Base-by-base conservation (phyloP, 2,888 invertebrate species). In the Andrena camellia region DNA sequence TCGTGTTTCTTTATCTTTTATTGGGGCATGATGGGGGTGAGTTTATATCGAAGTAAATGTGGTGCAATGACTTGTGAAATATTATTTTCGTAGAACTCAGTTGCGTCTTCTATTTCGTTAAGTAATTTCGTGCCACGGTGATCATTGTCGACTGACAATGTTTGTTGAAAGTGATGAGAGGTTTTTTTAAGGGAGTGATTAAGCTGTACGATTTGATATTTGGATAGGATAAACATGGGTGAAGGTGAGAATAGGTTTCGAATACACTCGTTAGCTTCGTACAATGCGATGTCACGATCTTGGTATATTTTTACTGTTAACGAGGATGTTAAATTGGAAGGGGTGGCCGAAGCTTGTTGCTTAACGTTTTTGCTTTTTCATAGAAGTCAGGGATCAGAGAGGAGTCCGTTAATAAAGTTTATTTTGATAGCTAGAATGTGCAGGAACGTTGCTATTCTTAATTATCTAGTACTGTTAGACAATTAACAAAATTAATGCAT, bases 141-240 rank as follows among this genome's bases (percentile, higher is more conserved):
- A 63, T 31, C 54, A 10, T 33, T 62, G 23, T n/a, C 63, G 71
- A 71, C 62, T 23, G 54, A 26, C 54, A 26, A n/a, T 35, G 71
- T 52, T 42, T n/a, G 13, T 54, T 7, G 23, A 52, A 54, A 70
- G 35, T 54, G 73, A 31, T 17, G 33, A n/a, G 33, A 29, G 42
- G 10, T 7, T 54, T 31, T 71, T 54, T 70, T 31, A 26, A 63
- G 50, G 6, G 31, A 33, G 60, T 63, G 71, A 76, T 76, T 31
- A 54, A 20, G 10, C 54, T 10, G 20, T 54, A 42, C 62, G 29
- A 35, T 52, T 67, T 62, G 71, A 13, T 20, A 52, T 54, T 66
- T 64, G 17, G 62, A 70, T 71, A 76, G 70, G 62, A 70, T 62
- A 62, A 71, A 76, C 52, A 62, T 59, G 31, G 29, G 29, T 6